phyloP scores from a whole-genome alignment of 2,888 invertebrate genomes.

The Phorcus lineatus region DNA sequence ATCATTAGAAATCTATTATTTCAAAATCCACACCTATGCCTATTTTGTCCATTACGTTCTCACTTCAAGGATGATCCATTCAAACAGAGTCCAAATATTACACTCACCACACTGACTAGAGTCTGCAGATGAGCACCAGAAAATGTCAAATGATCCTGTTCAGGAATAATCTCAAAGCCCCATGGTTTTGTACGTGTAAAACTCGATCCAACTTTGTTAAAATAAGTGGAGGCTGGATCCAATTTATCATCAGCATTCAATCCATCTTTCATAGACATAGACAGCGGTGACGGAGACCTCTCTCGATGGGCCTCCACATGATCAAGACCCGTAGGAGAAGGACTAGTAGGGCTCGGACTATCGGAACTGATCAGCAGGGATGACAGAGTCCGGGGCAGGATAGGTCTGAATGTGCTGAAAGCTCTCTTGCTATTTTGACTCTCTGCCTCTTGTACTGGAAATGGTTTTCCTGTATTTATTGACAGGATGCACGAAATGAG shows the following conservation, averaged over 20 bases:
- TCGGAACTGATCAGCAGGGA: slow-evolving; percentile 59
- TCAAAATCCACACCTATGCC: no score
- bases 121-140: slow-evolving; percentile 70
- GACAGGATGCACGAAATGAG: slow-evolving; percentile 81
- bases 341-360: slow-evolving; percentile 45
- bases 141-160: slow-evolving; percentile 69
- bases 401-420: slow-evolving; percentile 82
- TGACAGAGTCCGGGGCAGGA: slow-evolving; percentile 93
- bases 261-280: slow-evolving; percentile 18
- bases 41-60: no score
- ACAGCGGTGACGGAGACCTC: slow-evolving; percentile 54
- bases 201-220: slow-evolving; percentile 93
- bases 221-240: slow-evolving; percentile 90
- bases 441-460: slow-evolving; percentile 7
- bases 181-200: slow-evolving; percentile 78
- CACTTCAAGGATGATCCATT: no score
- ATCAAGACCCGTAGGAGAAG: slow-evolving; percentile 38
- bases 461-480: slow-evolving; percentile 68
- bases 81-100: not conserved
- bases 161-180: slow-evolving; percentile 70
- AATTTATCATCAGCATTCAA: slow-evolving; percentile 36
- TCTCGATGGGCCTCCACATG: slow-evolving; percentile 31
- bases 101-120: slow-evolving; percentile 71
- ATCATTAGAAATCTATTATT: no score
- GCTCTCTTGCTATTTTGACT: slow-evolving; percentile 37